phyloP scores from a whole-genome alignment of 2,888 invertebrate genomes.

The Nymphalis urticae region DNA sequence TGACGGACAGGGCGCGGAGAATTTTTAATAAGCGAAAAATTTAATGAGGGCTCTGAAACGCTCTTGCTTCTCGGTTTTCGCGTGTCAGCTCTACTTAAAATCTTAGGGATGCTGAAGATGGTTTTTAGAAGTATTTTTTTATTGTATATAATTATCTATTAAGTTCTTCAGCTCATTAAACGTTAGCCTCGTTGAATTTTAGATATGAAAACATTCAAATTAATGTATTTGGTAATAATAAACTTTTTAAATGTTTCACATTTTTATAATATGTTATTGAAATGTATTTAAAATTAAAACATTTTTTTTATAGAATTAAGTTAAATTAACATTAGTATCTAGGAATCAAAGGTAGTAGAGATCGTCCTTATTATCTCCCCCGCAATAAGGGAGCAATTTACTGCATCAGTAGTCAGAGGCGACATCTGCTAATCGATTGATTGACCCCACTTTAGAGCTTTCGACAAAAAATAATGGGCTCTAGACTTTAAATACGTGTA shows the following conservation, averaged over 20 bases:
- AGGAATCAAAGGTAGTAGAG: constrained; percentile 15
- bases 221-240: too few species aligned
- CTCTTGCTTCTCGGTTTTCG: constrained; percentile 65
- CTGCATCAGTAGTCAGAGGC: constrained; percentile 75
- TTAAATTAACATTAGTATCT: neutral
- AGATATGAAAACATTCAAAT: too few species aligned
- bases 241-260: too few species aligned
- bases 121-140: constrained; percentile 5
- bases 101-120: constrained; percentile 47
- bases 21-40: constrained; percentile 82
- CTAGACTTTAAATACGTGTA: constrained; percentile 25
- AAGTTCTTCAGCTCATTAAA: neutral
- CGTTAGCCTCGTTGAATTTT: too few species aligned
- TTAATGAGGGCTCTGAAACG: constrained; percentile 73
- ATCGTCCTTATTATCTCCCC: constrained; percentile 28
- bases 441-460: constrained; percentile 70
- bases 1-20: constrained; percentile 72
- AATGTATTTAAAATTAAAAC: neutral
- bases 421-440: constrained; percentile 80
- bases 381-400: constrained; percentile 72
- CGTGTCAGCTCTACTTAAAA: constrained; percentile 58
- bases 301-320: neutral
- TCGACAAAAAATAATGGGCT: constrained; percentile 61
- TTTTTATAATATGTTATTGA: too few species aligned
- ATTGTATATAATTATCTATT: neutral